Evolutionary conservation across 37 sponge, comb jelly and placozoan species (phyloP).

Genomic region (Oopsacas minuta): DNA sequence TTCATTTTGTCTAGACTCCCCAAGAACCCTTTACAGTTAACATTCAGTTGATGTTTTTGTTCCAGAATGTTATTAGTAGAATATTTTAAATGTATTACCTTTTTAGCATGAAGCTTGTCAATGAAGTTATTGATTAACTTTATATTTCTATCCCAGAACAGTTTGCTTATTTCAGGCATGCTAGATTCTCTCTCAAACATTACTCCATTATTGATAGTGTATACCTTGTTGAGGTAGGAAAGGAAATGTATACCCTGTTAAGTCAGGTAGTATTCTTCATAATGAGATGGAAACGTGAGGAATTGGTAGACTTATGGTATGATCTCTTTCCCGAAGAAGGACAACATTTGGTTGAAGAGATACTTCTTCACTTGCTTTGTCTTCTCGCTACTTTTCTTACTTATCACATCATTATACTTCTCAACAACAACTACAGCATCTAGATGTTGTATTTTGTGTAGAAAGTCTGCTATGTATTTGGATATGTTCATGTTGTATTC

Average conservation of each 20-base stretch:
- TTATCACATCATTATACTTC: not conserved
- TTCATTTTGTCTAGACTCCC: not conserved
- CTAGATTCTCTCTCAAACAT: not conserved
- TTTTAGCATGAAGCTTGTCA: not conserved
- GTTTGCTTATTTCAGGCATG: not conserved
- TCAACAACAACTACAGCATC: not conserved
- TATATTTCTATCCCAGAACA: not conserved
- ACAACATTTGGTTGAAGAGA: not conserved
- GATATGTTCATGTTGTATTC: not conserved
- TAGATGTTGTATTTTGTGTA: not conserved
- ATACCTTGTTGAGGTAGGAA: not conserved
- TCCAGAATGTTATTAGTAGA: not conserved
- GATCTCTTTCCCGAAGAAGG: not conserved
- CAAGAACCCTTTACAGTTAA: not conserved
- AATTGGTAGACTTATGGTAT: not conserved
- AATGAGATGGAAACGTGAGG: not conserved
- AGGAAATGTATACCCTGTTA: not conserved
- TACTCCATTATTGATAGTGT: not conserved
- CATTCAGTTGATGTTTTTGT: not conserved
- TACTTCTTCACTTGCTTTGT: not conserved
- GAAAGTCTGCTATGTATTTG: not conserved
- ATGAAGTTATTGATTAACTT: not conserved
- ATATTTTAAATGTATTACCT: not conserved
- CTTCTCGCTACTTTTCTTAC: not conserved
- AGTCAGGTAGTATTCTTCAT: not conserved